phyloP scores from a whole-genome alignment of 2,113 vertebrate genomes.

The Natator depressus region DNA sequence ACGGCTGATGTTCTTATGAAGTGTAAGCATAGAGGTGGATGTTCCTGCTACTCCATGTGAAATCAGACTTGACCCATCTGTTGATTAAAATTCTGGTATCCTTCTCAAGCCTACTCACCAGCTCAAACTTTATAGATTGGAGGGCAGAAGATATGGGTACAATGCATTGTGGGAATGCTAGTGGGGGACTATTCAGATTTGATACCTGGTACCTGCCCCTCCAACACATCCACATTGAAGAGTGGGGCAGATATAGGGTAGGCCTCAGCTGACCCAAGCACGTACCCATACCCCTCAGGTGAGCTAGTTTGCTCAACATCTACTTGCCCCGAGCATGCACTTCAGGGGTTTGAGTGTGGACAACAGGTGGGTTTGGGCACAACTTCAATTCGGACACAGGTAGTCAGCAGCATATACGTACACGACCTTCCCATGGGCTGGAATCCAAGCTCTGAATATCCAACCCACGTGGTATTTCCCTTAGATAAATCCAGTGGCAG shows the following conservation, averaged over 20 bases:
- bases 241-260: not conserved
- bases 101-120: not conserved
- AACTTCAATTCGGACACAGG: not conserved
- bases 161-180: not conserved
- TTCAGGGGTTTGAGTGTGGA: not conserved
- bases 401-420: not conserved
- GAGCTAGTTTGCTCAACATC: not conserved
- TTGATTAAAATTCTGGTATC: not conserved
- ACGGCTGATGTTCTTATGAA: not conserved
- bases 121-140: not conserved
- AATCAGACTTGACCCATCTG: not conserved
- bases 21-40: not conserved
- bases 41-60: not conserved
- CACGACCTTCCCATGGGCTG: not conserved
- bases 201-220: not conserved
- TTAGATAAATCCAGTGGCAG: not conserved
- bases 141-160: not conserved
- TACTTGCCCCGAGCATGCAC: fast-evolving
- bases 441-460: not conserved
- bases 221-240: not conserved
- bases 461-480: not conserved
- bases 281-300: not conserved
- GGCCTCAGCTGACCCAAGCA: not conserved
- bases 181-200: not conserved
- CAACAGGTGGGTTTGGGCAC: not conserved